Conservation (phyloP, 2,888 invertebrate species). For the Orchesellides sinensis region DNA sequence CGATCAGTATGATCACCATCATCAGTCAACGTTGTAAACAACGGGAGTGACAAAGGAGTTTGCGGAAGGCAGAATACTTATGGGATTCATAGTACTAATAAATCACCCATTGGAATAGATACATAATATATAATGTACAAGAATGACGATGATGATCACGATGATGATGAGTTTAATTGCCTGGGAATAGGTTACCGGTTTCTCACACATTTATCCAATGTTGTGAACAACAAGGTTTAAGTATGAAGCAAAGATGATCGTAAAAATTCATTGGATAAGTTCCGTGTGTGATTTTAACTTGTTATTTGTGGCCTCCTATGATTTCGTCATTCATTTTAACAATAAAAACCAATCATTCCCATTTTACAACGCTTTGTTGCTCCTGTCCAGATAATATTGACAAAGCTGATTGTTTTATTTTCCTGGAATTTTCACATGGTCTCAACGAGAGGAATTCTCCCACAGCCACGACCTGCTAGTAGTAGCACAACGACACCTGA, state of each 20-base stretch:
- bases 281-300: slow-evolving; percentile 5
- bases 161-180: slow-evolving; percentile 50
- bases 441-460: no score
- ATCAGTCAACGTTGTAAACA: slow-evolving; percentile 48
- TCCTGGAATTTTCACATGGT: no score
- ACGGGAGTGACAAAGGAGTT: slow-evolving; percentile 58
- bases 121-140: background rate
- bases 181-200: slow-evolving; percentile 61
- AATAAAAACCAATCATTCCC: slow-evolving; percentile 39
- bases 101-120: slow-evolving; percentile 36
- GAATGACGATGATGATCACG: background rate
- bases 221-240: background rate
- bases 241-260: background rate
- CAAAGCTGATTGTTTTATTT: no score
- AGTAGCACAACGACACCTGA: no score
- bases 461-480: no score
- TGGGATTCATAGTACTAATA: slow-evolving; percentile 24
- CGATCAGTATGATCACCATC: slow-evolving; percentile 20
- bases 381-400: slow-evolving; percentile 11
- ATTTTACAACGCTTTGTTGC: slow-evolving; percentile 42
- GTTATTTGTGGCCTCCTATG: slow-evolving; percentile 23
- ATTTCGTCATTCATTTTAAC: background rate
- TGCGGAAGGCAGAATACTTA: slow-evolving; percentile 28
- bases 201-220: slow-evolving; percentile 53
- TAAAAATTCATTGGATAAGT: background rate